Conservation (phyloP, 1,140 invertebrate genomes). For the Zaprionus capensis region DNA sequence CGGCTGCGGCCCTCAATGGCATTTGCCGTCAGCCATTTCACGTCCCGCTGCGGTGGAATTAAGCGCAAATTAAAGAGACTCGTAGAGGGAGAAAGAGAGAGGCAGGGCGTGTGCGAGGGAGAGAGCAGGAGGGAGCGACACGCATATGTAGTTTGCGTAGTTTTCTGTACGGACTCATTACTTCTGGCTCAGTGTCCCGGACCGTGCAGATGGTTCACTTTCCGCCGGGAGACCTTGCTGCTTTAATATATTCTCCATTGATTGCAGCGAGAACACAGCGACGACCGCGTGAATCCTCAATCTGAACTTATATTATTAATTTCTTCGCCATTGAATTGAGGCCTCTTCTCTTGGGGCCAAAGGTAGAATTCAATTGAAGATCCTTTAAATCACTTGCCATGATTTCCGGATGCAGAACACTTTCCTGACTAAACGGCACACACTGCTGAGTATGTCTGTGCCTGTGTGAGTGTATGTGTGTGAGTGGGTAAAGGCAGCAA, state of each 20-base stretch:
- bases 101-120: background rate
- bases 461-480: background rate
- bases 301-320: background rate
- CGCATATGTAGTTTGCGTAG: conserved; percentile 4
- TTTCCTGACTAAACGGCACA: conserved; percentile 2
- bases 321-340: background rate
- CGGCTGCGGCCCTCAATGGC: conserved; percentile 7
- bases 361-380: background rate
- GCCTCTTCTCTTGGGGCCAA: background rate
- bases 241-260: background rate
- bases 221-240: background rate
- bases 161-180: background rate
- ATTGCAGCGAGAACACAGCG: background rate
- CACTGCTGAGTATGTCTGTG: background rate
- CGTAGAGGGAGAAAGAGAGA: background rate
- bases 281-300: background rate
- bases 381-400: background rate
- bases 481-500: conserved; percentile 7
- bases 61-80: background rate
- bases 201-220: background rate
- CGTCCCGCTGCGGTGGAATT: background rate
- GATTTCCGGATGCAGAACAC: background rate
- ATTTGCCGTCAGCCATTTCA: background rate
- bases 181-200: conserved; percentile 3
- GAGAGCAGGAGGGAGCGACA: background rate